Evolutionary conservation across 2,113 vertebrate species (phyloP), one percentile per base, ranked within the genome.

Genomic region (Syngnathus scovelli): DNA sequence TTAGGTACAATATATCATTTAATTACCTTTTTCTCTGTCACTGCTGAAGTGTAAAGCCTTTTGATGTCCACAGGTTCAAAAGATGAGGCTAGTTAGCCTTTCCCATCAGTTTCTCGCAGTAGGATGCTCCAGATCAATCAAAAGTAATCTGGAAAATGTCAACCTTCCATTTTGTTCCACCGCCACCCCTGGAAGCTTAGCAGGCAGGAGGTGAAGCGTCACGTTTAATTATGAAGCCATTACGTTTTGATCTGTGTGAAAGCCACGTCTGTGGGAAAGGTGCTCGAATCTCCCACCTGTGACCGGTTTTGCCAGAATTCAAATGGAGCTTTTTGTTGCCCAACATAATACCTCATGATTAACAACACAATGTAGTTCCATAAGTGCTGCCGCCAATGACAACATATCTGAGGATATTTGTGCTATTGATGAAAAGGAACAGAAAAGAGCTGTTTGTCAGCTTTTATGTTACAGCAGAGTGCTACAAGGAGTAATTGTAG

Each of bases 181-280:
- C 62, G 61, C 79, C 80, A 75, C 81, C 46, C 43, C 36, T 44
- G 82, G 85, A 79, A 75, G 59, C 85, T 82, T 80, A 85, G 69
- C 80, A 73, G 68, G 76, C 64, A 70, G 68, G 67, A 70, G 69
- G 77, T 61, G 74, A 87, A 77, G 85, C 76, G 74, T 83, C 74
- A 59, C 68, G 66, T 80, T 86, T 89, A 88, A 90, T 91, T 90
- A 88, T 74, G 76, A 82, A 84, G 74, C 78, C 75, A 86, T 90
- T 86, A 89, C 69, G 61, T 75, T 82, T 75, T 79, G 74, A 86
- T 86, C 75, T 61, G 66, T 75, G 71, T 65, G 59, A 70, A 79
- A 82, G 71, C 36, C 39, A 65, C 66, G 78, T 86, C 85, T 82
- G 86, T 82, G 74, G 71, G 70, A 78, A 79, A 77, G 76, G 80